These are phyloP conservation scores for Lasioglossum zephyrum DNA, from an alignment of 2,888 invertebrate species.

Conservation along the genomic window DNA sequence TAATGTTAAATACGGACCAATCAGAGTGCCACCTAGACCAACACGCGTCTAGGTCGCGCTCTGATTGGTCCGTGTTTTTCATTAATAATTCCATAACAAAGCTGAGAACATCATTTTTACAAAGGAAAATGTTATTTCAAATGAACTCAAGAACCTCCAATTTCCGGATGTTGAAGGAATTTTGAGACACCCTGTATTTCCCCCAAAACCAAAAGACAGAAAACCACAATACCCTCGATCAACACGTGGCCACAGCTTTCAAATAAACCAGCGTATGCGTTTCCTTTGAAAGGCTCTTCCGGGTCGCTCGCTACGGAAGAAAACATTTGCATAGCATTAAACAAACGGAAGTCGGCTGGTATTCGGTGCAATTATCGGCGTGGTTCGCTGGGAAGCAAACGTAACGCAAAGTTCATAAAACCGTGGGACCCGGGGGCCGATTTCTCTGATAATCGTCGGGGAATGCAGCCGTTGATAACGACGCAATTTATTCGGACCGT, in stretches of 20 bases:
- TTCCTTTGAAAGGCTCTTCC: background rate
- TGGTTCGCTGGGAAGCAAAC: background rate
- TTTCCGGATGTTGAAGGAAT: too few relatives aligned
- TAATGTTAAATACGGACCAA: too few relatives aligned
- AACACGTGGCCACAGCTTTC: background rate
- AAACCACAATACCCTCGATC: background rate
- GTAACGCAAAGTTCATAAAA: conserved; percentile 31
- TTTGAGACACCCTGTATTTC: background rate
- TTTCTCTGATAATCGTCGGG: conserved; percentile 42
- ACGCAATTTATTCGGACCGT: conserved; percentile 45
- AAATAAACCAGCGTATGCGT: background rate
- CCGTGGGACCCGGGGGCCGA: background rate
- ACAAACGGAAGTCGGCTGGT: background rate
- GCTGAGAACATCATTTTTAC: too few relatives aligned
- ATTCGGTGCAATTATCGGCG: background rate
- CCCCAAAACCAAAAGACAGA: background rate
- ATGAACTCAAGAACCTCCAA: too few relatives aligned
- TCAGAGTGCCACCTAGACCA: too few relatives aligned
- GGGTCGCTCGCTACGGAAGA: background rate
- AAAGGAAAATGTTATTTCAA: too few relatives aligned
- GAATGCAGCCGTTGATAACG: conserved; percentile 50
- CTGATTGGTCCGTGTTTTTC: too few relatives aligned
- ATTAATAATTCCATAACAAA: too few relatives aligned
- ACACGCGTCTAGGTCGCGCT: too few relatives aligned
- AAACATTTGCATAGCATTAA: conserved; percentile 1